Base-by-base conservation (phyloP, 2,797 vertebrate species). In the Jordanella pulchra region DNA sequence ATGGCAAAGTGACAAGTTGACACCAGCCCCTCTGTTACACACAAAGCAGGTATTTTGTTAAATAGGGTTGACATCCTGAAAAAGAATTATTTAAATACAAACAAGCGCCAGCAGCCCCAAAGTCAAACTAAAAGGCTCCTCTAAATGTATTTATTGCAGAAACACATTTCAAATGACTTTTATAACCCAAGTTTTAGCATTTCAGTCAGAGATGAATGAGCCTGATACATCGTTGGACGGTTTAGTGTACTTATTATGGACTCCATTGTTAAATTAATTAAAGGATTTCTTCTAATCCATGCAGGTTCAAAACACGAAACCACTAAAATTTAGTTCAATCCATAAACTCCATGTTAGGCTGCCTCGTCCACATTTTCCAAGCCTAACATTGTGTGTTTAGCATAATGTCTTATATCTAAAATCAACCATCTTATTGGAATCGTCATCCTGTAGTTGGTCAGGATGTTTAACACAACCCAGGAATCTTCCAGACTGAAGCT, bases 31-130 rank as follows among this genome's bases (percentile, higher is more conserved):
- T 83, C 68, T 7, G 82, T 77, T 81, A 85, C 77, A 71, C 76
- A 7, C 10, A 65, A 72, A 75, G 83, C 72, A 25, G 54, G 65
- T 81, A 73, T 67, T 76, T 71, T 83, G 73, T 85, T 82, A 83
- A 89, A 84, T 60, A 72, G 66, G 71, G 60, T 72, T 84, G 82
- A 89, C 82, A 83, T 81, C 72, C 71, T 73, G 82, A 86, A 89
- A 89, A 83, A 68, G 73, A 84, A 75, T 80, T 81, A 86, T 87
- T 89, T 86, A 77, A 81, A 83, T 71, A 79, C 78, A 81, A 86
- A 82, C 79, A 76, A 80, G 78, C 65, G 83, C 64, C 11, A 42
- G 72, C 56, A 51, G 64, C 72, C 73, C 72, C 58, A 75, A 28
- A 73, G 28, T 35, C 44, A 71, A 58, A 68, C 23, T 28, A 48